Conservation (phyloP, 2,888 invertebrate species). For the Corythucha ciliata region DNA sequence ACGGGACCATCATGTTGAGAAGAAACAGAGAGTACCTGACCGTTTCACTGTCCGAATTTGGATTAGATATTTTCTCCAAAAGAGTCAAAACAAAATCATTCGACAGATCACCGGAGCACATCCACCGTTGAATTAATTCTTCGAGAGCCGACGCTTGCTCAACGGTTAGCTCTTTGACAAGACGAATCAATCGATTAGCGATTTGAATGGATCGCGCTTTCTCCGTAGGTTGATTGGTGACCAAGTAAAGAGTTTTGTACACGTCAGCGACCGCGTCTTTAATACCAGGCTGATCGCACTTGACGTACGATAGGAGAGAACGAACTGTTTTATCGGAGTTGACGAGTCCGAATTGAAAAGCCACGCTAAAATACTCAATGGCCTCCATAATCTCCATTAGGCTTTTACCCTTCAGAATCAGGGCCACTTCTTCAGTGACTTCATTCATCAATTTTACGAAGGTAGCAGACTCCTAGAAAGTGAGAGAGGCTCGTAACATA, state of each 20-base stretch:
- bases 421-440: constrained; percentile 56
- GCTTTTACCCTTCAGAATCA: constrained; percentile 61
- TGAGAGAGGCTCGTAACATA: neutral
- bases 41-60: constrained; percentile 58
- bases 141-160: constrained; percentile 55
- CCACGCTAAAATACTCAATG: constrained; percentile 76
- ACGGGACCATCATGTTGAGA: constrained; percentile 63
- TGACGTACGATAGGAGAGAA: constrained; percentile 67
- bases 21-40: constrained; percentile 65
- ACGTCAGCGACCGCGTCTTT: constrained; percentile 65
- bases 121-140: constrained; percentile 53
- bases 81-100: constrained; percentile 52
- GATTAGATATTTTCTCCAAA: constrained; percentile 74
- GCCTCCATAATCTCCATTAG: constrained; percentile 79
- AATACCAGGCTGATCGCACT: constrained; percentile 64
- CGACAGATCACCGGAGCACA: constrained; percentile 49
- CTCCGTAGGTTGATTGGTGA: constrained; percentile 31
- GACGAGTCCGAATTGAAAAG: constrained; percentile 67
- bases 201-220: constrained; percentile 41
- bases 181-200: constrained; percentile 50
- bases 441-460: constrained; percentile 47
- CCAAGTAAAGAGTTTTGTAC: constrained; percentile 61
- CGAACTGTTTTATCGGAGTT: constrained; percentile 61
- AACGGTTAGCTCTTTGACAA: constrained; percentile 48
- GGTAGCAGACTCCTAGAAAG: constrained; percentile 44